phyloP scores from a whole-genome alignment of 2,888 invertebrate species.

The Hirtodrosophila alboralis region DNA sequence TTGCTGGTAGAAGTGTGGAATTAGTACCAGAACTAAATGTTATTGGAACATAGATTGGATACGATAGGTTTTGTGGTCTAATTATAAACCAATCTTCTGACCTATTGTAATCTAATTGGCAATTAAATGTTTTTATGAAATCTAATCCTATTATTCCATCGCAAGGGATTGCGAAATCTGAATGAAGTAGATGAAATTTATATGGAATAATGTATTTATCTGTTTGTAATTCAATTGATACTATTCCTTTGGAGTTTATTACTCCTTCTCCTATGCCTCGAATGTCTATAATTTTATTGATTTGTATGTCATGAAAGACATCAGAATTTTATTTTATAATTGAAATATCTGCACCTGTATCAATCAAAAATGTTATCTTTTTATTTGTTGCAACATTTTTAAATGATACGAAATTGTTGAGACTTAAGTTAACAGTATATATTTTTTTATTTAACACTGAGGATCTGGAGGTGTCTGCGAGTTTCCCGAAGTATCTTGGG shows the following conservation, averaged over 20 bases:
- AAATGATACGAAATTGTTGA: slow-evolving; percentile 6
- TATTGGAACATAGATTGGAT: too few species aligned
- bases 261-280: not conserved
- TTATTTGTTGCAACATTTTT: slow-evolving; percentile 1
- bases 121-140: slow-evolving; percentile 7
- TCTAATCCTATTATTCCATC: slow-evolving; percentile 8
- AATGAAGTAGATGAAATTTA: not conserved
- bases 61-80: too few species aligned
- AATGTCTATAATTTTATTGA: not conserved
- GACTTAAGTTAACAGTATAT: not conserved
- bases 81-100: slow-evolving; percentile 1
- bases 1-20: too few species aligned
- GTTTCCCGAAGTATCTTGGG: slow-evolving; percentile 5
- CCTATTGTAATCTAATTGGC: slow-evolving; percentile 4
- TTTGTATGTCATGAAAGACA: too few species aligned
- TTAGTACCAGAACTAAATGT: too few species aligned
- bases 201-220: too few species aligned
- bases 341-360: slow-evolving; percentile 5
- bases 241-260: too few species aligned
- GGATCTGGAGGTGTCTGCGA: slow-evolving; percentile 1
- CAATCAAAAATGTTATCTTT: slow-evolving; percentile 3
- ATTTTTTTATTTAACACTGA: not conserved
- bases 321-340: not conserved
- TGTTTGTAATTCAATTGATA: too few species aligned
- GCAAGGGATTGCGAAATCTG: slow-evolving; percentile 5